Conservation (phyloP, 2,797 vertebrate genomes). For the Chaetophractus vellerosus region DNA sequence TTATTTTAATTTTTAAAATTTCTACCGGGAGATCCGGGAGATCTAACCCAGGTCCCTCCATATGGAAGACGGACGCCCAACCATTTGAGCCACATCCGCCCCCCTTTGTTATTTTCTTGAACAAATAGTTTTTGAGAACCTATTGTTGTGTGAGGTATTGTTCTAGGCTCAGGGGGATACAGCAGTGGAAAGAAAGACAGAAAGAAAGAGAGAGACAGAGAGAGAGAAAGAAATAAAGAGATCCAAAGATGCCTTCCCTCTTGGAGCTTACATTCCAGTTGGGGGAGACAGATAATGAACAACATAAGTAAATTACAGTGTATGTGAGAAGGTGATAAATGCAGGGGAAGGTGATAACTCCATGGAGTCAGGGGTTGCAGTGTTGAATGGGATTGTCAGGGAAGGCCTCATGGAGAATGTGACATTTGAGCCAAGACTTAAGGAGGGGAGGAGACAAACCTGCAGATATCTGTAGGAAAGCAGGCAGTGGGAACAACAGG, state of each 20-base stretch:
- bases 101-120: not conserved
- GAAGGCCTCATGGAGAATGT: too few species aligned
- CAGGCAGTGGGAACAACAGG: not conserved
- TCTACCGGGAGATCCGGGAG: too few species aligned
- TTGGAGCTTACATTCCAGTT: not conserved
- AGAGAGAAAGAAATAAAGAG: not conserved
- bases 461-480: not conserved
- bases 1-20: too few species aligned
- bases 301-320: not conserved
- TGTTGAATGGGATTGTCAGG: too few species aligned
- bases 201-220: too few species aligned
- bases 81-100: too few species aligned
- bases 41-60: too few species aligned
- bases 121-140: not conserved
- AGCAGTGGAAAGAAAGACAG: not conserved
- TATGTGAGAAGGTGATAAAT: not conserved
- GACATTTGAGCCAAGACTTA: not conserved
- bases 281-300: not conserved
- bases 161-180: not conserved
- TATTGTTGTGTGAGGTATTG: not conserved
- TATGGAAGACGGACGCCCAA: too few species aligned
- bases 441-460: not conserved
- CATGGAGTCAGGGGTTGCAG: too few species aligned
- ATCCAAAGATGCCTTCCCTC: not conserved
- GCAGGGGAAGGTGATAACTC: not conserved